phyloP scores from a whole-genome alignment of 2,797 vertebrate species.

The Poecilia velifera region DNA sequence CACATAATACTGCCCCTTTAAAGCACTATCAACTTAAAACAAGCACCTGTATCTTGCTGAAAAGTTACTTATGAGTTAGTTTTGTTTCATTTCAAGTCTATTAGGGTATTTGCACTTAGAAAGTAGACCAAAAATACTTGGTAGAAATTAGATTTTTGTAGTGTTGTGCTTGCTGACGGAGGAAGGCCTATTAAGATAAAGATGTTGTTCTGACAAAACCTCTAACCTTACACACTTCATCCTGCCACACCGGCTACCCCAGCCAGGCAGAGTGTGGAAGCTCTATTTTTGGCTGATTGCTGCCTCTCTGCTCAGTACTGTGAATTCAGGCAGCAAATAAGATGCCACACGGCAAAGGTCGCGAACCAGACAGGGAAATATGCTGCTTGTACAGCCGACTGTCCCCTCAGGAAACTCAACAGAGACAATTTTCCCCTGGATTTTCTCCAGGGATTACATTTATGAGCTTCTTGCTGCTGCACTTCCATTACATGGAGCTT shows the following conservation, averaged over 20 bases:
- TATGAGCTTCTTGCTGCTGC: neutral
- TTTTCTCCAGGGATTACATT: slow-evolving; percentile 25
- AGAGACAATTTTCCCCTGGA: slow-evolving; percentile 51
- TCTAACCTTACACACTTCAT: neutral
- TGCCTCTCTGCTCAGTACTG: neutral
- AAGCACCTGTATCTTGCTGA: too few relatives aligned
- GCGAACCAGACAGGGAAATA: slow-evolving; percentile 46
- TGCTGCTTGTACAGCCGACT: slow-evolving; percentile 22
- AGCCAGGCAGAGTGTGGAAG: slow-evolving; percentile 1
- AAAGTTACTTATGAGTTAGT: too few relatives aligned
- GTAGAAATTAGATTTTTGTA: too few relatives aligned
- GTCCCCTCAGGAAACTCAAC: slow-evolving; percentile 32
- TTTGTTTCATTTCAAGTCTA: too few relatives aligned
- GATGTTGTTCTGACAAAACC: slow-evolving; percentile 9
- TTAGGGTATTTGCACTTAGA: too few relatives aligned
- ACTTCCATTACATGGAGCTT: slow-evolving; percentile 32
- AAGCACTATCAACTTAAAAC: too few relatives aligned
- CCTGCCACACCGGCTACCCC: slow-evolving; percentile 25
- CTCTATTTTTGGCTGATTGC: slow-evolving; percentile 7
- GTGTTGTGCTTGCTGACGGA: neutral
- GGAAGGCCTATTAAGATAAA: neutral
- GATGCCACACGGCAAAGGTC: slow-evolving; percentile 42
- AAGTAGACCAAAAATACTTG: too few relatives aligned
- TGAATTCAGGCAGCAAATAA: slow-evolving; percentile 19
- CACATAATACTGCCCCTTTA: too few relatives aligned